Base-by-base conservation (phyloP, 1,140 invertebrate species). In the Halictus rubicundus region DNA sequence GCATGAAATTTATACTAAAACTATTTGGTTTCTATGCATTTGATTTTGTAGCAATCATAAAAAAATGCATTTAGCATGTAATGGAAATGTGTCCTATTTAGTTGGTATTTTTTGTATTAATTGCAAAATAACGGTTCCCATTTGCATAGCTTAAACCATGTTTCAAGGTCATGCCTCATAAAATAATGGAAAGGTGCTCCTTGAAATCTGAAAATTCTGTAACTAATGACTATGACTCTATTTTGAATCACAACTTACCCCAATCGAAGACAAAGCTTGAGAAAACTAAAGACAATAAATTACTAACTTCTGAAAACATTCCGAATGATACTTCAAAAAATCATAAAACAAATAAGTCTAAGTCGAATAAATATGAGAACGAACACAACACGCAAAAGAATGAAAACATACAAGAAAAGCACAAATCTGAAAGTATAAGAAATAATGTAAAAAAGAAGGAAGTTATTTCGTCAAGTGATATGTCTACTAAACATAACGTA, bases 121-220 rank as follows among this genome's bases (percentile, higher is more conserved):
- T 68, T 68, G 73, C 39, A 70, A 83, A 10, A 75, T 10, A 21
- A 60, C 39, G 68, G 59, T 80, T 75, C 42, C 76, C 83, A 76
- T 81, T 80, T 86, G 86, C 83, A 84, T 87, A 88, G 84, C 74
- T 84, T 85, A 73, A 61, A 76, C 84, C 68, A 84, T 88, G 81
- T 88, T 87, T 88, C 71, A 89, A 90, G 88, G 87, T 89, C 82
- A 79, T 87, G 86, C 82, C 83, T 66, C 71, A 68, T 82, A 88
- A 88, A 60, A 87, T 83, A 74, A 69, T 73, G 77, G 83, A 78
- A 82, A 60, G 81, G 19, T 85, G 68, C 71, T 66, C 69, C 21
- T 61, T 81, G 84, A 87, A 84, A 46, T 75, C 61, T 74, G 88
- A 90, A 66, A 83, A 57, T 46, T 46, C 42, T 46, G 42, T 46